Evolutionary conservation across 1,140 invertebrate genomes (phyloP), one percentile per base, ranked within the genome.

Genomic region (Drosophila fuyamai): DNA sequence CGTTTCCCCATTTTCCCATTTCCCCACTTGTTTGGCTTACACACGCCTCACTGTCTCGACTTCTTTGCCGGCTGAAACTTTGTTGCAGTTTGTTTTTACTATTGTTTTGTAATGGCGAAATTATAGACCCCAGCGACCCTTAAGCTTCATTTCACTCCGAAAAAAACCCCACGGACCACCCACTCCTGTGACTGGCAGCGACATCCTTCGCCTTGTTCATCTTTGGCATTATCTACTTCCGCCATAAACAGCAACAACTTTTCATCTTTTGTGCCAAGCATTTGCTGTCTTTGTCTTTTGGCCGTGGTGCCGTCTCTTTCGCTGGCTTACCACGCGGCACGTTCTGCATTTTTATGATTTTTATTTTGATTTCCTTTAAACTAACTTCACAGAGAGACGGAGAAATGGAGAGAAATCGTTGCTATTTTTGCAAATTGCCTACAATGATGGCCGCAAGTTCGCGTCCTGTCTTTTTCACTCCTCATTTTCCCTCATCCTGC

Each of bases 321-420:
- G 35, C 58, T 63, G 38, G 61, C n/a, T 18, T 23, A 51, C 48
- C 48, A 51, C 48, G 75, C 66, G 84, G 53, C 84, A 88, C 84
- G 81, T 68, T 88, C 80, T 78, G 84, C 84, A 88, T 89, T 88
- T 88, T 88, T 88, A 88, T 88, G 84, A 88, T 88, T 88, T 88
- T 89, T 88, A 89, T 88, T 88, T 89, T 88, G 83, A 88, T 88
- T 88, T 88, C 80, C 84, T 88, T 88, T 88, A 88, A 88, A 88
- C 84, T 88, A 89, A 89, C 76, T 89, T 83, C 54, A 35, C n/a
- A 13, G 9, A 10, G 6, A 18, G 23, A 35, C n/a, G 14, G 23
- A 10, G 23, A 16, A 43, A 41, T 36, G 50, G 54, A 50, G 62
- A 68, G 68, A 60, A 88, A 86, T 88, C 83, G 83, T 79, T 86